Evolutionary conservation across 2,797 vertebrate species (phyloP).

Genomic region (Lutjanus argentimaculatus): DNA sequence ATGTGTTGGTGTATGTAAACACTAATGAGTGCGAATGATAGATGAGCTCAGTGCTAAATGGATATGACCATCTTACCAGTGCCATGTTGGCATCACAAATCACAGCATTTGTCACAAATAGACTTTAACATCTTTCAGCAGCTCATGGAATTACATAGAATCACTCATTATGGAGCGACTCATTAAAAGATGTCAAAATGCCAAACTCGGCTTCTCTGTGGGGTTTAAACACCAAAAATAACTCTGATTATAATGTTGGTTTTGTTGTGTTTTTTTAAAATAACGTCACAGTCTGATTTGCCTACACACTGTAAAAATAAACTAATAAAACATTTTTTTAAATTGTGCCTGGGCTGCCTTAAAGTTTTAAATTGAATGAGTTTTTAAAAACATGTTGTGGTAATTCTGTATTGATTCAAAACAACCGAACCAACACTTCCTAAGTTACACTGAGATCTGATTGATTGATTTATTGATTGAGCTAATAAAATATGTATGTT

Average conservation of each 20-base stretch:
- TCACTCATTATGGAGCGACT: conserved; percentile 22
- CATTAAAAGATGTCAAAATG: conserved; percentile 22
- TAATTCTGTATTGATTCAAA: too few species aligned
- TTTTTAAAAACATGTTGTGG: too few species aligned
- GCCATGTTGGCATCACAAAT: conserved; percentile 47
- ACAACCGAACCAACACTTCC: too few species aligned
- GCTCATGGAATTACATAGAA: conserved; percentile 19
- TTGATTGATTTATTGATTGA: too few species aligned
- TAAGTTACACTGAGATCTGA: too few species aligned
- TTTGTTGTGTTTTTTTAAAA: neutral
- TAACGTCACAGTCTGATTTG: neutral
- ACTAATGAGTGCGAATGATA: conserved; percentile 67
- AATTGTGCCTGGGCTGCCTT: too few species aligned
- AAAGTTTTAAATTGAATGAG: too few species aligned
- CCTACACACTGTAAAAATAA: neutral
- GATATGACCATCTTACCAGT: conserved; percentile 42
- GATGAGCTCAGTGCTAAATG: conserved; percentile 63
- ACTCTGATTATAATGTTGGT: neutral
- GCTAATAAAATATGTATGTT: too few species aligned
- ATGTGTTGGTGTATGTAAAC: conserved; percentile 43
- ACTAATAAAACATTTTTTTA: too few species aligned
- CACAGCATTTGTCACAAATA: conserved; percentile 47
- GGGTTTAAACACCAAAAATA: conserved; percentile 1
- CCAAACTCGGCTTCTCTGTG: neutral
- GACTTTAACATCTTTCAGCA: conserved; percentile 20